Base-by-base conservation (phyloP, 1,140 invertebrate species). In the Plectrocnemia conspersa region DNA sequence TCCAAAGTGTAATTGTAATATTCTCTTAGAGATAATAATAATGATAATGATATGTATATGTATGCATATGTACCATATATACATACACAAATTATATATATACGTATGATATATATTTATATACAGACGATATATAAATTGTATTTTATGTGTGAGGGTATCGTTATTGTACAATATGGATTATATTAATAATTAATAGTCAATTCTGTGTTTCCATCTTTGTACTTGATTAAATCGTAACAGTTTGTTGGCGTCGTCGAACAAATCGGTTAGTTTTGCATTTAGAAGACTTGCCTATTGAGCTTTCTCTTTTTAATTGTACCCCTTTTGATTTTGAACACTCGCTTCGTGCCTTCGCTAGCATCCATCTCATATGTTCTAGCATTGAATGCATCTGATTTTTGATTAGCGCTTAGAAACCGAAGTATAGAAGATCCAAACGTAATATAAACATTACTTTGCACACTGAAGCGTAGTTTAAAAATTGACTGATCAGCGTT, bases 91-190 rank as follows among this genome's bases (percentile, higher is more conserved):
- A n/a, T n/a, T n/a, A n/a, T n/a, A n/a, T n/a, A n/a, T n/a, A n/a
- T n/a, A n/a, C n/a, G n/a, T n/a, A n/a, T n/a, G n/a, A n/a, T n/a
- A n/a, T n/a, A n/a, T n/a, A n/a, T n/a, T n/a, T n/a, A n/a, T n/a
- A n/a, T n/a, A n/a, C n/a, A n/a, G n/a, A n/a, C n/a, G n/a, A n/a
- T 50, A 27, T 47, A 32, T 47, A 35, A 47, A 47, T 10, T 47
- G 45, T 47, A 24, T 47, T 47, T 50, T 50, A 38, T 50, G 47
- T 50, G 47, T 50, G 47, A 50, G 47, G 35, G 35, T 38, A 38
- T 38, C 38, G 38, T n/a, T 38, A 15, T 38, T 38, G 15, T 50
- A 50, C 29, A 50, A 50, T 50, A 16, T 38, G 47, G 33, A 50
- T 36, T 38, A 38, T 50, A 50, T 38, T 50, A 16, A 38, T 50